Evolutionary conservation across 2,797 vertebrate genomes (phyloP).

Genomic region (Lutjanus argentimaculatus): DNA sequence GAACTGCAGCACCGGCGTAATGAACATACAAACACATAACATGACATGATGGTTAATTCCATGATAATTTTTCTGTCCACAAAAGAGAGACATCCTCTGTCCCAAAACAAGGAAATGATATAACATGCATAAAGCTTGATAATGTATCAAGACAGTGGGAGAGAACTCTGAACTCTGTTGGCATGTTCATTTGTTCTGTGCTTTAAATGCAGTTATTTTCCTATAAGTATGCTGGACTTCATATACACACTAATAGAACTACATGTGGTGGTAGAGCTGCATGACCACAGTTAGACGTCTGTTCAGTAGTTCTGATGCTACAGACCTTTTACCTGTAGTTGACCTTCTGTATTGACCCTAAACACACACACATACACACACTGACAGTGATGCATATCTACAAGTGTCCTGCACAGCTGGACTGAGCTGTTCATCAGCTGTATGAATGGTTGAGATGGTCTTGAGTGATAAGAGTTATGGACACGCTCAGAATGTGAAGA

Average conservation of each 20-base stretch:
- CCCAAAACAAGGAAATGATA: no score
- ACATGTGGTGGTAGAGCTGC: not conserved
- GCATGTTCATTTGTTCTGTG: no score
- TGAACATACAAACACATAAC: not conserved
- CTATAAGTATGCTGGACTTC: not conserved
- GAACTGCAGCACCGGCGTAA: no score
- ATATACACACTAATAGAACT: not conserved
- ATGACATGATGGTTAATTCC: not conserved
- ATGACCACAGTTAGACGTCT: not conserved
- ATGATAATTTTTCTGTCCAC: not conserved
- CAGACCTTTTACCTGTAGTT: slow-evolving; percentile 17
- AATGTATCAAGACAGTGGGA: no score
- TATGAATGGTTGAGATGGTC: slow-evolving; percentile 64
- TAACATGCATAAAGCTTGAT: no score
- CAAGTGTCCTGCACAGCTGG: slow-evolving; percentile 63
- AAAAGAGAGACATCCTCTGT: no score
- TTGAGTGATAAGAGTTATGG: slow-evolving; percentile 49
- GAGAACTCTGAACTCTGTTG: no score
- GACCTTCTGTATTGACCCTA: slow-evolving; percentile 11
- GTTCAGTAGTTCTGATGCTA: not conserved
- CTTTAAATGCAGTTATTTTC: not conserved
- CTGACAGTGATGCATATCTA: slow-evolving; percentile 13
- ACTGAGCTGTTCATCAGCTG: slow-evolving; percentile 50
- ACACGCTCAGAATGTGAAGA: slow-evolving; percentile 57
- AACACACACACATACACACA: slow-evolving; percentile 12